Conservation (phyloP, 2,113 vertebrate genomes). For the Mormoops blainvillei region DNA sequence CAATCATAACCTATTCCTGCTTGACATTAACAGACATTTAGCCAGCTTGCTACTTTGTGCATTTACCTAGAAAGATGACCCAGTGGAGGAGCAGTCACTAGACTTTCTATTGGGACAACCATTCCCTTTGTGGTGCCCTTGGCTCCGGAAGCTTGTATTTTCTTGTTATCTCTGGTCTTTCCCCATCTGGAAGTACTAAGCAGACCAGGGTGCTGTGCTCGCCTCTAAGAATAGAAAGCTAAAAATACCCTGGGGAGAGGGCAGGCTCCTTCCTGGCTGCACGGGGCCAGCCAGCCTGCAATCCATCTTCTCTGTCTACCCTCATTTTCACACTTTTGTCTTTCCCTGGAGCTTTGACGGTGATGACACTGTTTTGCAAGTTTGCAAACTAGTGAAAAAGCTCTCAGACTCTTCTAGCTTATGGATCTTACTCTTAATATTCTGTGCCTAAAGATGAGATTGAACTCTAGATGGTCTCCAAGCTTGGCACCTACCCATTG, state of each 20-base stretch:
- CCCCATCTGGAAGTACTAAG: not conserved
- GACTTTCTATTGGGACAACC: not conserved
- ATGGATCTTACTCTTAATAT: not conserved
- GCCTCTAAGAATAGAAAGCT: constrained; percentile 28
- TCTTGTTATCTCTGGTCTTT: not conserved
- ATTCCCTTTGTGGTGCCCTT: not conserved
- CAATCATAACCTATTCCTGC: not conserved
- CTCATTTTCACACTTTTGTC: not conserved
- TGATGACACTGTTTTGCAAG: not conserved
- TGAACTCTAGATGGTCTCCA: not conserved
- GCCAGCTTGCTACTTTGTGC: not conserved
- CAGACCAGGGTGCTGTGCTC: not conserved
- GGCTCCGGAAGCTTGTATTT: not conserved
- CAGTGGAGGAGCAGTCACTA: not conserved
- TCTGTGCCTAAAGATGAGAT: not conserved
- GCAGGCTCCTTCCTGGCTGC: not conserved
- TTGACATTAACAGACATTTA: not conserved
- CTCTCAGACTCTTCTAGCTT: not conserved
- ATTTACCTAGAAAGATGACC: not conserved
- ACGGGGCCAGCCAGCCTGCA: not conserved
- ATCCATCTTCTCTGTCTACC: not conserved
- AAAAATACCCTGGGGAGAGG: not conserved
- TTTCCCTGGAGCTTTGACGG: not conserved
- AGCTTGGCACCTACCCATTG: not conserved
- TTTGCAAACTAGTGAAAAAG: not conserved